phyloP scores from a whole-genome alignment of 2,113 vertebrate species.

The Pionites leucogaster region DNA sequence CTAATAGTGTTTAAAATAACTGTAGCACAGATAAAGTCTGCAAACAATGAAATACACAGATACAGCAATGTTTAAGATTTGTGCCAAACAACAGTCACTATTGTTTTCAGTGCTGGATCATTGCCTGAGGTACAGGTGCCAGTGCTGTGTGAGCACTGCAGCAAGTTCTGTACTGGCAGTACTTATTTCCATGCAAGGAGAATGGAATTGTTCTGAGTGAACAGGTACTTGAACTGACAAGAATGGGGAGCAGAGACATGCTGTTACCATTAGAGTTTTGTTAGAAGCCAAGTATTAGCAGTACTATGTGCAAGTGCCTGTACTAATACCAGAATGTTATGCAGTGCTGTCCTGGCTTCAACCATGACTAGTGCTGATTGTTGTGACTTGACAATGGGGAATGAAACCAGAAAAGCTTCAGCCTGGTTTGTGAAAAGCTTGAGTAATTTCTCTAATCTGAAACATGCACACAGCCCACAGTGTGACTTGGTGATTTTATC shows the following conservation, averaged over 20 bases:
- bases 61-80: not conserved
- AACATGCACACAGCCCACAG: not conserved
- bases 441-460: not conserved
- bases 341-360: not conserved
- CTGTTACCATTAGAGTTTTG: not conserved
- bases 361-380: not conserved
- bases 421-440: not conserved
- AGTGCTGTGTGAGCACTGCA: not conserved
- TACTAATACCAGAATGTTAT: not conserved
- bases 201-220: not conserved
- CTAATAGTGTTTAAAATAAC: not conserved
- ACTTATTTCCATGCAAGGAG: not conserved
- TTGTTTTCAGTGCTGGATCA: not conserved
- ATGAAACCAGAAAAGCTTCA: not conserved
- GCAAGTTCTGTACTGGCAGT: not conserved
- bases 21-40: not conserved
- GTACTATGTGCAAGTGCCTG: not conserved
- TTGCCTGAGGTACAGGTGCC: not conserved
- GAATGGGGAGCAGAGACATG: not conserved
- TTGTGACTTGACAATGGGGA: not conserved
- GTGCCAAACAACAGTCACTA: not conserved
- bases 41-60: not conserved
- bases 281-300: not conserved
- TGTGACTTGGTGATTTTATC: not conserved
- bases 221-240: not conserved